Evolutionary conservation across 1,140 invertebrate species (phyloP), one percentile per base, ranked within the genome.

Genomic region (Solenopsis invicta): DNA sequence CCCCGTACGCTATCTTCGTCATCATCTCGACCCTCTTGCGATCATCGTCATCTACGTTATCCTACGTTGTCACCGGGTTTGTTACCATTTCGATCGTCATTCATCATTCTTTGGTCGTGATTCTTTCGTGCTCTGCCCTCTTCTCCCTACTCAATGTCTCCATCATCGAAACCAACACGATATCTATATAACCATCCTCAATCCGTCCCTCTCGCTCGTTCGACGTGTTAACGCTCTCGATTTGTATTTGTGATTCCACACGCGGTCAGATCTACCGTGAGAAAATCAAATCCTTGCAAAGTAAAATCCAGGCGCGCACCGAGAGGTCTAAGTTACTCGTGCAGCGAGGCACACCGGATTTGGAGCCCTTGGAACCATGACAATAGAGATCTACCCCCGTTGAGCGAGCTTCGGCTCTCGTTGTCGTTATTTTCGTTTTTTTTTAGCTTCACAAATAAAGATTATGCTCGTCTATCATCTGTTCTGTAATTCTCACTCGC

Each of bases 311-410:
- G 92, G 97, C 98, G 95, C 97, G 98, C 89, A 97, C 97, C 94
- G 98, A 99, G 95, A 97, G 98, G 92, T 97, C 98, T 91, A 98
- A 98, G 95, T 96, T 98, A 82, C 96, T 99, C 92, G 96, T 97
- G 93, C 97, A 98, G 95, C 97, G 98, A 93, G 98, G 98, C 94
- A 97, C 96, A 89, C 98, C 98, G 86, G 98, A 98, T 94, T 96
- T 97, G 88, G 97, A 97, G 89, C 96, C 97, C 86, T 95, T 88
- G 66, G 89, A 91, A 34, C 84, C 77, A 56, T 91, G 77, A 90
- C 84, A 54, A 66, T 75, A 84, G 72, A 88, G 24, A 66, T 81
- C 56, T 67, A 78, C 61, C 61, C 48, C 74, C 74, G 61, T 78
- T 59, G 62, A n/a, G 50, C 9, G 41, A 61, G 13, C 41, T 59